Evolutionary conservation across 2,113 vertebrate genomes (phyloP), one percentile per base, ranked within the genome.

Genomic region (Ochotona curzoniae): DNA sequence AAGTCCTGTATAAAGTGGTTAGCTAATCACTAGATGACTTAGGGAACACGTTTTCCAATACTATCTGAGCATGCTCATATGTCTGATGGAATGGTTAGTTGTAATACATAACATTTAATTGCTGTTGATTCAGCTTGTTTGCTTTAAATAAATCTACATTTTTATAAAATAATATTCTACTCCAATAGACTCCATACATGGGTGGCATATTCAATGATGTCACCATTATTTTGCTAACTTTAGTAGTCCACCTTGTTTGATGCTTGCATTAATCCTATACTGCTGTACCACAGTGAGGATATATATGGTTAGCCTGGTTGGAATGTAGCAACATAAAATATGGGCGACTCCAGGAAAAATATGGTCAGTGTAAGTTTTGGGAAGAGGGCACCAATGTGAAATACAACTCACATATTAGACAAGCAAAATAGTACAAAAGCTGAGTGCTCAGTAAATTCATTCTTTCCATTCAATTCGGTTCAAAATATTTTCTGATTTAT

Each of bases 21-120:
- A 91, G 87, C 57, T 89, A 87, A 87, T 89, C 49, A 90, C 14
- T 32, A 70, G 13, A 35, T 87, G 92, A 79, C 47, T 60, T 82
- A 7, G 23, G 23, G 6, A 3, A 32, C n/a, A 80, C 51, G 79
- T 30, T n/a, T 60, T 91, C 69, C 90, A 66, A 89, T 66, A 47
- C 75, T 11, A 75, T 90, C 32, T 93, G 61, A 51, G 51, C 6
- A 89, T 67, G 17, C 57, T 85, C n/a, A 49, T 82, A 71, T 67
- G 23, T 79, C 74, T 47, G 67, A 70, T 5, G 75, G 63, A 89
- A 88, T 67, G 32, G 70, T 26, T 93, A 61, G 20, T 70, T 87
- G 25, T 79, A 6, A n/a, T 83, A n/a, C 15, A 30, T 78, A 74
- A 81, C 17, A 83, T 91, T 87, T 74, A 66, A 87, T 93, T 74